These are phyloP conservation scores for Dyspetes luteomarginatus DNA, from an alignment of 2,888 invertebrate genomes.

Conservation along the genomic window DNA sequence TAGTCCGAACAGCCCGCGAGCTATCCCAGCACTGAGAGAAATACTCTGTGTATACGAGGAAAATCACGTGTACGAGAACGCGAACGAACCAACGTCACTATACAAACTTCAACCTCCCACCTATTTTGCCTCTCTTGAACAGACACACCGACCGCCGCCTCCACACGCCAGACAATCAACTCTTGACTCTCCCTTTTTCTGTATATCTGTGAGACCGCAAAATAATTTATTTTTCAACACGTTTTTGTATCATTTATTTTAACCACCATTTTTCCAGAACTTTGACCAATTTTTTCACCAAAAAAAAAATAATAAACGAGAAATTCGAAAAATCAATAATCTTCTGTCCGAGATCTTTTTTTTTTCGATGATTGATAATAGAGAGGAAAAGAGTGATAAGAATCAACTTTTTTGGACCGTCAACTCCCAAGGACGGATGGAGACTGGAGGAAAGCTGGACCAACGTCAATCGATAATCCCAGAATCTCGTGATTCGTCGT, in stretches of 20 bases:
- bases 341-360: background rate
- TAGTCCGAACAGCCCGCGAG: constrained; percentile 50
- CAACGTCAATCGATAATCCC: constrained; percentile 51
- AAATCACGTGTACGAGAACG: constrained; percentile 59
- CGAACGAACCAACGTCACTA: constrained; percentile 19
- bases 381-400: background rate
- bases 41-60: constrained; percentile 27
- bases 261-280: background rate
- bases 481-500: constrained; percentile 34
- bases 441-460: constrained; percentile 50
- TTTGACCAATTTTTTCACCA: background rate
- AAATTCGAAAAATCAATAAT: background rate
- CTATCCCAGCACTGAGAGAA: constrained; percentile 56
- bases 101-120: constrained; percentile 49
- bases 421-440: constrained; percentile 42
- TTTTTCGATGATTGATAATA: background rate
- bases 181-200: constrained; percentile 9
- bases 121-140: constrained; percentile 33
- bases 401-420: background rate
- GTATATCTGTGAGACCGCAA: too few species aligned
- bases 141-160: constrained; percentile 41
- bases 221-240: constrained; percentile 3
- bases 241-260: background rate
- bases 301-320: background rate
- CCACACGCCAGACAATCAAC: constrained; percentile 46